Evolutionary conservation across 2,113 vertebrate species (phyloP).

Genomic region (Apus apus): DNA sequence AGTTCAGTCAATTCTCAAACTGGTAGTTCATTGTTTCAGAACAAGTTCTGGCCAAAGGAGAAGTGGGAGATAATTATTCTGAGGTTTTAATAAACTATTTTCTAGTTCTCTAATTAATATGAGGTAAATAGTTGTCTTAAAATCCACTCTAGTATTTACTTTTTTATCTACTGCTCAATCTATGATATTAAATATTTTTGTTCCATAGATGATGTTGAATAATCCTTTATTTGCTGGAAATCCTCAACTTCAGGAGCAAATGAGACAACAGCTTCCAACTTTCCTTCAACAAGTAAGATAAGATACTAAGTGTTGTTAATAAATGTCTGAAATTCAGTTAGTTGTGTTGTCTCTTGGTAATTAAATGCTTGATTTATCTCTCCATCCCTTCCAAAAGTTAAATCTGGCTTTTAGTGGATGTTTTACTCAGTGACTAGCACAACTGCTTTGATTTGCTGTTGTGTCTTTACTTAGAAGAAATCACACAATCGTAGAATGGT

Average conservation of each 20-base stretch:
- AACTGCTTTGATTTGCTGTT: neutral
- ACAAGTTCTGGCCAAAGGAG: neutral
- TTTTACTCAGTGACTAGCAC: neutral
- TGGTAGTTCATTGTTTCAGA: neutral
- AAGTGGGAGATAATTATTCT: neutral
- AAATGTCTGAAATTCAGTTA: constrained; percentile 17
- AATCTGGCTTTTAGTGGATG: neutral
- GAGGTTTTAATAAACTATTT: neutral
- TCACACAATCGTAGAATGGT: neutral
- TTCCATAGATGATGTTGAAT: constrained; percentile 87
- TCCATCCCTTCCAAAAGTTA: neutral
- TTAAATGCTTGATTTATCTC: neutral
- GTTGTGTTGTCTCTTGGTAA: neutral
- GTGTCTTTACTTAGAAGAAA: neutral
- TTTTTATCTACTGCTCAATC: neutral
- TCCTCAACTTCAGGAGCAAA: constrained; percentile 88
- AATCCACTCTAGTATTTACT: neutral
- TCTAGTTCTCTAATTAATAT: neutral
- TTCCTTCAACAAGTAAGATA: constrained; percentile 87
- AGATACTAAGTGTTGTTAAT: constrained; percentile 48
- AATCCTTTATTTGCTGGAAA: constrained; percentile 89
- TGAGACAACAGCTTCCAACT: constrained; percentile 86
- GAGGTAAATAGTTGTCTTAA: neutral
- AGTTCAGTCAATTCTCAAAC: neutral
- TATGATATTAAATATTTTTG: constrained; percentile 69